Evolutionary conservation across 2,113 vertebrate species (phyloP), one percentile per base, ranked within the genome.

Genomic region (Casuarius casuarius): DNA sequence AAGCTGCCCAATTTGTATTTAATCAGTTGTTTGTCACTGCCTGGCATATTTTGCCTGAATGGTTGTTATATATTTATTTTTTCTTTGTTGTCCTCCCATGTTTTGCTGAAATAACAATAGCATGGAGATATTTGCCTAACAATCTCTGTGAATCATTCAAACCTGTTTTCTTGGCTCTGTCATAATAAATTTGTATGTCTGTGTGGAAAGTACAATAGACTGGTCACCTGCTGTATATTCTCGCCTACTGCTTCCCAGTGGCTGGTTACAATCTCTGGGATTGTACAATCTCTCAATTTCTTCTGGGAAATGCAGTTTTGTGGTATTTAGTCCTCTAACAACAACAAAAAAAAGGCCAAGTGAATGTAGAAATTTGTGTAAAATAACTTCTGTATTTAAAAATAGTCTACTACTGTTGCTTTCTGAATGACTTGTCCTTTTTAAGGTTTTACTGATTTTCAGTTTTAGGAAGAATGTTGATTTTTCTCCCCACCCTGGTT

Each of bases 11-110:
- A 66, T 96, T 97, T 95, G 72, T 77, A 87, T 96, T 95, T 96
- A 84, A 93, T 96, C 84, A 82, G 29, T 94, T 94, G 80, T 96
- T 98, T 98, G 76, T 96, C 73, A 63, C 46, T 91, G 67, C 76
- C 87, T 96, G 82, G 81, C 58, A 23, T 89, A 56, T 76, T 76
- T 33, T 85, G 33, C 77, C 66, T 87, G 22, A 71, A 20, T 62
- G 58, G 28, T 88, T 91, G 59, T 78, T 84, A 79, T 40, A 65
- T 5, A 14, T 87, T 91, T 90, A 75, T 90, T 95, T 89, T 89
- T 56, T 66, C 81, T 89, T 94, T 89, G 13, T 84, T 74, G 84
- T 7, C 12, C 31, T 35, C 22, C 19, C 7, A 14, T 87, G n/a
- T 95, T 92, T 93, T 96, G 35, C 29, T 62, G 35, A 40, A 87